Evolutionary conservation across 2,113 vertebrate genomes (phyloP).

Genomic region (Eclectus roratus): DNA sequence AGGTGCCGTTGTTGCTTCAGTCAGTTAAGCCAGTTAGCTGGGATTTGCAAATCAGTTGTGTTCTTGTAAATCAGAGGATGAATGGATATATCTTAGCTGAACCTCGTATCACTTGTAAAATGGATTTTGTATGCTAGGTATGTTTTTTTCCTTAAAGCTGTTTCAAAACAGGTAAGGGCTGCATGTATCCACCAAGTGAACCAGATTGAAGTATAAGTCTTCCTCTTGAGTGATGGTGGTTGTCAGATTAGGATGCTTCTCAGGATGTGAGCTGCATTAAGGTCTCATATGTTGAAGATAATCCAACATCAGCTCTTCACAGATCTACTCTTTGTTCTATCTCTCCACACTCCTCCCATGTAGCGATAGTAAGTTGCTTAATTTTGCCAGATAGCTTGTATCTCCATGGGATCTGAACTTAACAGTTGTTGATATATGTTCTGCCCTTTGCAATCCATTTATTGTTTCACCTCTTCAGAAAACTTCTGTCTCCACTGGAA

Average conservation of each 20-base stretch:
- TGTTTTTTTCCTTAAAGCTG: neutral
- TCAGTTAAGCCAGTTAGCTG: neutral
- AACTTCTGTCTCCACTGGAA: neutral
- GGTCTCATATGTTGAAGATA: neutral
- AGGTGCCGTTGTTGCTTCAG: neutral
- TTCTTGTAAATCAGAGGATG: neutral
- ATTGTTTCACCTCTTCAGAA: neutral
- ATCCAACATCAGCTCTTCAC: neutral
- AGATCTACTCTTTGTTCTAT: neutral
- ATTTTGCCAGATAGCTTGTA: neutral
- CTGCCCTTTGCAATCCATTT: neutral
- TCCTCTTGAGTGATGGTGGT: rapidly evolving
- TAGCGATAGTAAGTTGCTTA: neutral
- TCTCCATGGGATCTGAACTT: neutral
- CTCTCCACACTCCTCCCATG: neutral
- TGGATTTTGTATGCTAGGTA: neutral
- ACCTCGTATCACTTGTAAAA: neutral
- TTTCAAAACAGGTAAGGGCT: neutral
- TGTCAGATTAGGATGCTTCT: neutral
- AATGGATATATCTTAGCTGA: neutral
- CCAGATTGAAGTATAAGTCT: neutral
- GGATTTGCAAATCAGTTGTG: neutral
- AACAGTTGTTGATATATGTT: neutral
- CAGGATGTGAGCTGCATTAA: neutral
- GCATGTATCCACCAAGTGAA: neutral